Evolutionary conservation across 2,113 vertebrate genomes (phyloP).

Genomic region (Aldabrachelys gigantea): DNA sequence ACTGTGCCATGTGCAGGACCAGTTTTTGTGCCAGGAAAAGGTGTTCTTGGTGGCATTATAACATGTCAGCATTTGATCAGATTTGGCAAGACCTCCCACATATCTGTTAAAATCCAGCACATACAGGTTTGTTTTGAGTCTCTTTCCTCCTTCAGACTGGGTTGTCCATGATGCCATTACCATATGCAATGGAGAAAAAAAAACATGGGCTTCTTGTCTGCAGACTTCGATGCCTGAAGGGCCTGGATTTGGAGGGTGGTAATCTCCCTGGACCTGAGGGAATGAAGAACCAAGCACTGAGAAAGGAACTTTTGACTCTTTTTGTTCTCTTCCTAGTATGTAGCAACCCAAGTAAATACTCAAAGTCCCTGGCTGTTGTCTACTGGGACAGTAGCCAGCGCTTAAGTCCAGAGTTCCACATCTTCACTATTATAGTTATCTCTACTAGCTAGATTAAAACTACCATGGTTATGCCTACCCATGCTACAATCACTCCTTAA

Average conservation of each 20-base stretch:
- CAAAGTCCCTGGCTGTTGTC: not conserved
- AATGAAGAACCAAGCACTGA: no score
- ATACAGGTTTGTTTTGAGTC: not conserved
- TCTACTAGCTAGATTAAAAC: not conserved
- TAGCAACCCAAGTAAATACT: not conserved
- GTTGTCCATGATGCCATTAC: not conserved
- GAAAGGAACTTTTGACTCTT: not conserved
- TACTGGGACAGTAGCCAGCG: not conserved
- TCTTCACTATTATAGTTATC: not conserved
- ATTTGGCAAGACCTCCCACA: not conserved
- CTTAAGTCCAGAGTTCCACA: not conserved
- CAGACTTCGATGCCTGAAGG: not conserved
- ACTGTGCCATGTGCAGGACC: not conserved
- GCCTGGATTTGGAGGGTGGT: not conserved
- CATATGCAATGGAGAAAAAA: not conserved
- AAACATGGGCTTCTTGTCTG: not conserved
- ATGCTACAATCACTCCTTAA: no score
- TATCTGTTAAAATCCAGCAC: not conserved
- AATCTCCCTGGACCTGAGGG: not conserved
- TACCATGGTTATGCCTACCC: no score
- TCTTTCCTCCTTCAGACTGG: not conserved
- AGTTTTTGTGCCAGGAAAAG: not conserved
- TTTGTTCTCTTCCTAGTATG: not conserved
- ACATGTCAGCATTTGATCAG: not conserved
- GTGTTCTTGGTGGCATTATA: not conserved